A percentile compares a stretch with the other conserved stretches of the same genome.
Evolutionary conservation across 2,888 invertebrate genomes (phyloP).

Genomic region (Pyrgus malvae): DNA sequence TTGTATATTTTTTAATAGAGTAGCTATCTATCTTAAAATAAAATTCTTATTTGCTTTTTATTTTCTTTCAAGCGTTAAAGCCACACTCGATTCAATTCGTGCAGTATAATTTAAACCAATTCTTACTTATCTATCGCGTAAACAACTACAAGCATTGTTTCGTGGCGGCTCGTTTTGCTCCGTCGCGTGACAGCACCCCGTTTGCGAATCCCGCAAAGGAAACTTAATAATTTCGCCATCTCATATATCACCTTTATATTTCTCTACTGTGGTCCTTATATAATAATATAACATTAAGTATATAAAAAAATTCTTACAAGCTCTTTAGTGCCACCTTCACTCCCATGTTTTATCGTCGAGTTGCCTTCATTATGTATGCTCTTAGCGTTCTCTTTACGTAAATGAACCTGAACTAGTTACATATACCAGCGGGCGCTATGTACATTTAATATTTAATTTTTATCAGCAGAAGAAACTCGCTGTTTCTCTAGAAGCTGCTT

Average conservation of each 20-base stretch:
- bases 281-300: conserved; percentile 25
- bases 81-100: conserved; percentile 30
- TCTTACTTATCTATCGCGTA: conserved; percentile 64
- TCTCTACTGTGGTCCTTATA: no score
- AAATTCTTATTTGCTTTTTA: background rate
- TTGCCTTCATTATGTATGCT: conserved; percentile 2
- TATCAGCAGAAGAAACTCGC: conserved; percentile 13
- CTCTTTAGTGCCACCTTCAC: background rate
- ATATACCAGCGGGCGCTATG: background rate
- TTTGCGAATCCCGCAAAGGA: conserved; percentile 30
- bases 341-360: background rate
- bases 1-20: no score
- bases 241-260: conserved; percentile 47
- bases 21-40: no score
- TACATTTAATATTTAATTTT: conserved; percentile 23
- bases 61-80: background rate
- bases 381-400: conserved; percentile 2
- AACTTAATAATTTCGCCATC: conserved; percentile 61
- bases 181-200: conserved; percentile 53
- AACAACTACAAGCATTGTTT: conserved; percentile 65
- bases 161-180: conserved; percentile 50
- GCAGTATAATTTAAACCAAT: conserved; percentile 64
- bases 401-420: conserved; percentile 20
- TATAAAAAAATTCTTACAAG: background rate
- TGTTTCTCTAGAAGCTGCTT: conserved; percentile 5